Evolutionary conservation across 2,888 invertebrate genomes (phyloP).

Genomic region (Macaria liturata): DNA sequence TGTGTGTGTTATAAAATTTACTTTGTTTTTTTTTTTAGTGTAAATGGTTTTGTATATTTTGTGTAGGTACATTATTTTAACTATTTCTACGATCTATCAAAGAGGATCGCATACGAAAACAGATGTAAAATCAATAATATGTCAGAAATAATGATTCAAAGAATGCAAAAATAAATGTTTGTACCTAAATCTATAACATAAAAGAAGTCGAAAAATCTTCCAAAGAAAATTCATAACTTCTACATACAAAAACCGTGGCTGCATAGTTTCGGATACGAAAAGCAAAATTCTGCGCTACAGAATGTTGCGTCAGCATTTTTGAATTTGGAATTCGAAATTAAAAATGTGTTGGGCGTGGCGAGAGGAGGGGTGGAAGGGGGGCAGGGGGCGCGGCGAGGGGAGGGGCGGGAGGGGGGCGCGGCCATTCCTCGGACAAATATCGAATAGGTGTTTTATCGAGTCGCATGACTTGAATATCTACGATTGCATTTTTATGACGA

Average conservation of each 20-base stretch:
- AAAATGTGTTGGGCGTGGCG: conserved; percentile 52
- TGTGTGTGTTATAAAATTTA: no score
- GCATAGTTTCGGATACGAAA: conserved; percentile 49
- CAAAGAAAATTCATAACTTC: conserved; percentile 16
- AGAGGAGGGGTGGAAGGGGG: conserved; percentile 33
- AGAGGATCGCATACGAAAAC: no score
- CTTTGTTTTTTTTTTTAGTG: no score
- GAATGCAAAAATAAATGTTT: no score
- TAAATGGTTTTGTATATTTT: no score
- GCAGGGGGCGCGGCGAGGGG: conserved; percentile 12
- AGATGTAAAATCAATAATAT: no score
- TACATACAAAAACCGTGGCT: conserved; percentile 33
- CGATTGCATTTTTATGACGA: conserved; percentile 20
- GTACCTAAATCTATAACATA: not conserved
- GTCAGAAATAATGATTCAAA: no score
- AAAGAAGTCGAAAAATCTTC: not conserved
- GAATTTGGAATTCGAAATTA: conserved; percentile 66
- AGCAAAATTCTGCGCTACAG: conserved; percentile 37
- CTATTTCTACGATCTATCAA: no score
- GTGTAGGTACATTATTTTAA: no score
- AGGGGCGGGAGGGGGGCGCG: no score
- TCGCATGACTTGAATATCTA: conserved; percentile 22
- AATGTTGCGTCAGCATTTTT: conserved; percentile 66
- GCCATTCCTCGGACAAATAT: not conserved
- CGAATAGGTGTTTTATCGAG: conserved; percentile 46